These are phyloP conservation scores for Chiroxiphia lanceolata DNA, from an alignment of 2,797 vertebrate genomes.

Conservation along the genomic window DNA sequence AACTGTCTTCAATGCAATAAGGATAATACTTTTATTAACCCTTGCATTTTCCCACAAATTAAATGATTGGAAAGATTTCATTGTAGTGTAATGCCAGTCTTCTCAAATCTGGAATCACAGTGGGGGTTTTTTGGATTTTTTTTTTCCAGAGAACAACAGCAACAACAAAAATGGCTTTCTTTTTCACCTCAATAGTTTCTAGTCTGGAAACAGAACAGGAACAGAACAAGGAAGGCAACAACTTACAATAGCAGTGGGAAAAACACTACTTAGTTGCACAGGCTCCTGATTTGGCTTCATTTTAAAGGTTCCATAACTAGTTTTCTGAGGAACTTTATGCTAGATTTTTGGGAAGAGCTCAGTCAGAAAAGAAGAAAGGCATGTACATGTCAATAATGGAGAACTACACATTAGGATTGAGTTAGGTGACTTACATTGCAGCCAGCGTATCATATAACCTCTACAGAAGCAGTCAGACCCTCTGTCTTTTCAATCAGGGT, in stretches of 20 bases:
- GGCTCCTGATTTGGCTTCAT: not conserved
- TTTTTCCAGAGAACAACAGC: not conserved
- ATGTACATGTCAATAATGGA: not conserved
- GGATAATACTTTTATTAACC: not conserved
- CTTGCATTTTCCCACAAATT: not conserved
- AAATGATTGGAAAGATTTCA: not conserved
- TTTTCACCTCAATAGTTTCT: not conserved
- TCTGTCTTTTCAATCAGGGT: not conserved
- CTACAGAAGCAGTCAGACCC: not conserved
- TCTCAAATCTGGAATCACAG: not conserved
- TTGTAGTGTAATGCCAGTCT: not conserved
- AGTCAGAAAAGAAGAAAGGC: not conserved
- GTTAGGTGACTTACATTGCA: not conserved
- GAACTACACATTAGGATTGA: not conserved
- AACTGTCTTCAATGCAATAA: not conserved
- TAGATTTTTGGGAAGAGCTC: not conserved
- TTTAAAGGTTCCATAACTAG: not conserved
- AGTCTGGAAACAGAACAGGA: not conserved
- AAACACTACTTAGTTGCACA: not conserved
- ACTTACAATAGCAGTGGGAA: not conserved
- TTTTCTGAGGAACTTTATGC: not conserved
- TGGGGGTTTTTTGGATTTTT: rapidly evolving
- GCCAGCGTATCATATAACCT: not conserved
- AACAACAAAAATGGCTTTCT: not conserved
- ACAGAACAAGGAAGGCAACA: not conserved